Conservation (phyloP, 1,140 invertebrate species). For the Drosophila aff. region DNA sequence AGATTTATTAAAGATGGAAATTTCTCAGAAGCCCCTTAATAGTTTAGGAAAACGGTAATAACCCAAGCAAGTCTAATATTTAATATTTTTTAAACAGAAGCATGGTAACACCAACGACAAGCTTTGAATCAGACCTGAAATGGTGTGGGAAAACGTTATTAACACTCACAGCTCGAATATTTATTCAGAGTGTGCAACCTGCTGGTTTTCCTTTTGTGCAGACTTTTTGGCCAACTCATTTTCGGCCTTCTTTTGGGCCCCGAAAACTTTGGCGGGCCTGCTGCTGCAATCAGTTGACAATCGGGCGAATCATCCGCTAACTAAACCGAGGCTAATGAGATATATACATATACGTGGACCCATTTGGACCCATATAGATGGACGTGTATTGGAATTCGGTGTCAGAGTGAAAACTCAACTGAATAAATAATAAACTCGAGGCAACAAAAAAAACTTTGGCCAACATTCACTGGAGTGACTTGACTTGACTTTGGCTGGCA, state of each 20-base stretch:
- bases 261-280: constrained; percentile 23
- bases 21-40: too few species aligned
- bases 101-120: neutral
- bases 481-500: constrained; percentile 8
- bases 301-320: constrained; percentile 70
- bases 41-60: too few species aligned
- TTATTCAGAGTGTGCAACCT: neutral
- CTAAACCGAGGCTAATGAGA: constrained; percentile 54
- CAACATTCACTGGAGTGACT: constrained; percentile 47
- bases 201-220: neutral
- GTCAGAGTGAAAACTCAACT: constrained; percentile 73
- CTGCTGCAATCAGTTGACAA: constrained; percentile 68
- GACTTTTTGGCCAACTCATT: constrained; percentile 35
- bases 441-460: constrained; percentile 32
- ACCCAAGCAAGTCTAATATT: too few species aligned
- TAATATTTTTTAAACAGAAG: neutral
- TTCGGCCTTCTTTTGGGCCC: constrained; percentile 12
- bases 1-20: too few species aligned
- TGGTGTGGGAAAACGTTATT: too few species aligned
- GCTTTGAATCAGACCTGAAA: neutral
- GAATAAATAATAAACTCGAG: constrained; percentile 79
- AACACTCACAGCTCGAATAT: neutral
- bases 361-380: constrained; percentile 25
- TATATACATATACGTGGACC: constrained; percentile 18
- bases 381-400: constrained; percentile 34